Base-by-base conservation (phyloP, 2,797 vertebrate species). In the Eleutherodactylus coqui region DNA sequence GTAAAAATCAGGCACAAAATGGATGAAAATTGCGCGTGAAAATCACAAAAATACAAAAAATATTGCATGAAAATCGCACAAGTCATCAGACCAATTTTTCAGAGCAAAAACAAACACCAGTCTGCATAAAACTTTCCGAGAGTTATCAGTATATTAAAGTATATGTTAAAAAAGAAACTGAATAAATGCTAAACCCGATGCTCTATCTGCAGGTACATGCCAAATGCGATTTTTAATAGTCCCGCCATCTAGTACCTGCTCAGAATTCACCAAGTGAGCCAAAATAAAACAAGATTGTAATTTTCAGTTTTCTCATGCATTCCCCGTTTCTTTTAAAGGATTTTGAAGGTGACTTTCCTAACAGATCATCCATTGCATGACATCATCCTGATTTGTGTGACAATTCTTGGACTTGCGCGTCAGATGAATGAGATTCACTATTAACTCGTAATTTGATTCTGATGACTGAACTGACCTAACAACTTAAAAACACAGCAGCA, bases 291-390 rank as follows among this genome's bases (percentile, higher is more conserved):
- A 70, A 34, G 29, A 36, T 27, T n/a, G 27, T 14, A 24, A 3
- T 53, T 51, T 81, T 70, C 45, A 51, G 51, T 55, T 43, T 41
- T 51, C 24, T 73, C 10, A 29, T 36, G 8, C 2, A 3, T 36
- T 77, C 51, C 27, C 29, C 19, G 24, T 41, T 55, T 85, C 51
- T 24, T 60, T 36, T 55, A n/a, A 51, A 58, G 21, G 7, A 32
- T 72, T 85, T 24, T 49, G 53, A 89, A 87, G 64, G 36, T 70
- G 62, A 85, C 67, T 87, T 88, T 89, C 41, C 17, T 19, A 82
- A 62, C 73, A 79, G 83, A 88, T 55, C 38, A 80, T 49, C 24
- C 45, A 89, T 90, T 90, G 78, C 89, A n/a, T 82, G 78, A 85
- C 81, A 86, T 90, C 88, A 83, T 89, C 85, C 82, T 43, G 75